phyloP scores from a whole-genome alignment of 2,797 vertebrate genomes.

The Picus viridis region DNA sequence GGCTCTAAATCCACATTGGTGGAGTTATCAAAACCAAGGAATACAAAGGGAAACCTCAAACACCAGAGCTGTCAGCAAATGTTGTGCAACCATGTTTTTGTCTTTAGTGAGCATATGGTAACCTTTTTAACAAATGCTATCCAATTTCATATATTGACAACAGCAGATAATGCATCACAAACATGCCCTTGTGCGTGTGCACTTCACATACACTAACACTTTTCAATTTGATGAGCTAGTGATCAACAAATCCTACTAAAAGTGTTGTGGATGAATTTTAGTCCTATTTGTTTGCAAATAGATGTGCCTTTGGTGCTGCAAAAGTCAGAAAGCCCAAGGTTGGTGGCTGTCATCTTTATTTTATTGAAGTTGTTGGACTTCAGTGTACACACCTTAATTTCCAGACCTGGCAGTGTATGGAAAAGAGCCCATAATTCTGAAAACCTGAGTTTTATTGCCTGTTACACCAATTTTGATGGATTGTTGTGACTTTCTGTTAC shows the following conservation, averaged over 20 bases:
- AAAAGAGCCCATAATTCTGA: not conserved
- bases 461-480: not conserved
- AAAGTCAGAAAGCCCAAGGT: not conserved
- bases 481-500: not conserved
- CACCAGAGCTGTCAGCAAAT: not conserved
- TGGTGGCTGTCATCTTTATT: not conserved
- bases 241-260: not conserved
- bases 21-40: not conserved
- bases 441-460: not conserved
- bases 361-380: not conserved
- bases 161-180: not conserved
- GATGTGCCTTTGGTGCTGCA: not conserved
- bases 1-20: not conserved
- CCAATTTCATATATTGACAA: not conserved
- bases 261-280: not conserved
- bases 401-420: not conserved
- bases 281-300: not conserved
- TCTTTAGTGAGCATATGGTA: not conserved
- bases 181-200: fast-evolving
- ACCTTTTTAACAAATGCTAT: not conserved
- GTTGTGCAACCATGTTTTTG: not conserved
- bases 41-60: not conserved
- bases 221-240: not conserved
- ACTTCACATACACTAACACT: not conserved
- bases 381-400: not conserved